Evolutionary conservation across 1,140 invertebrate genomes (phyloP).

Genomic region (Scaptomyza hsui): DNA sequence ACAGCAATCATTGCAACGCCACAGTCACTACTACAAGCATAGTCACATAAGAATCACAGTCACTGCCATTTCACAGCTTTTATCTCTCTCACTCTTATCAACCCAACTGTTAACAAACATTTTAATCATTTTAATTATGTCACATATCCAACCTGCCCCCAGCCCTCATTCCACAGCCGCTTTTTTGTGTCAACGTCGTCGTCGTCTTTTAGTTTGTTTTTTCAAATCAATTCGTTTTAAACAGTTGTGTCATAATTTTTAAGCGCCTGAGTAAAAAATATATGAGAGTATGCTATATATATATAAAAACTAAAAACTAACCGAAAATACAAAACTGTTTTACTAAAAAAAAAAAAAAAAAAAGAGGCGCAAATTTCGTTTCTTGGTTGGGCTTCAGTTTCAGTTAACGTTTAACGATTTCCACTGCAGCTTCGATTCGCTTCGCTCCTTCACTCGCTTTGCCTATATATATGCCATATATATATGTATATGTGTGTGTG

Average conservation of each 20-base stretch:
- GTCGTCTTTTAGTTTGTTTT: slow-evolving; percentile 24
- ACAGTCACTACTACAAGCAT: slow-evolving; percentile 35
- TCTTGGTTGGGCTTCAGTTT: slow-evolving; percentile 48
- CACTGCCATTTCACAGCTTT: slow-evolving; percentile 15
- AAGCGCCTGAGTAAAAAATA: slow-evolving; percentile 68
- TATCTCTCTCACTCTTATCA: neutral
- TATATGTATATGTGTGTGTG: slow-evolving; percentile 35
- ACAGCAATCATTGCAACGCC: slow-evolving; percentile 18
- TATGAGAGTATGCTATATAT: slow-evolving; percentile 65
- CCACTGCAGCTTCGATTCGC: slow-evolving; percentile 6
- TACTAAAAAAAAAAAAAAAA: slow-evolving; percentile 56
- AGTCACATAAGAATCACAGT: slow-evolving; percentile 40
- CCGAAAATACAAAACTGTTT: slow-evolving; percentile 74
- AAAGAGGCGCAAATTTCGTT: slow-evolving; percentile 27
- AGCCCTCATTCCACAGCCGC: slow-evolving; percentile 18
- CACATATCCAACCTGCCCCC: slow-evolving; percentile 6
- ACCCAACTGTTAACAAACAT: slow-evolving; percentile 27
- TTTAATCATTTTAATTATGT: slow-evolving; percentile 7
- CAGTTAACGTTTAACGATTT: neutral
- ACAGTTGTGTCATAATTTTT: slow-evolving; percentile 60
- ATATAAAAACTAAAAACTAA: slow-evolving; percentile 47
- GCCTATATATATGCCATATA: neutral
- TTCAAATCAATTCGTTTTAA: slow-evolving; percentile 12
- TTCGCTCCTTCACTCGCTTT: slow-evolving; percentile 9
- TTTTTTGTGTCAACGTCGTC: slow-evolving; percentile 27